These are phyloP conservation scores for Sterrhoptilus dennistouni DNA, from an alignment of 2,113 vertebrate genomes.

Conservation along the genomic window DNA sequence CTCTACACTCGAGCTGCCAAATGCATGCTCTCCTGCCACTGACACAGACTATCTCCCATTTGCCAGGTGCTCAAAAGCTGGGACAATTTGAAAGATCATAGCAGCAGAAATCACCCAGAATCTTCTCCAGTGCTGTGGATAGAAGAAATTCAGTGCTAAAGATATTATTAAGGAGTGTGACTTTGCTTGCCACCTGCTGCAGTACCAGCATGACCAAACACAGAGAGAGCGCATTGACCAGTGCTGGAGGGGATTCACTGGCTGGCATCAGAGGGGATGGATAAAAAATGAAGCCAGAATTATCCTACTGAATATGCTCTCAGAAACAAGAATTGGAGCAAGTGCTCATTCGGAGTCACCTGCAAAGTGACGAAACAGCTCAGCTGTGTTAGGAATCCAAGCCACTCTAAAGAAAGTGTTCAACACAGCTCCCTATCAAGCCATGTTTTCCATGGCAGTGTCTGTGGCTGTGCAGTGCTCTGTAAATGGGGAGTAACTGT, in stretches of 20 bases:
- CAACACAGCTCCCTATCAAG: neutral
- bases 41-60: neutral
- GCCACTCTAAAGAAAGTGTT: neutral
- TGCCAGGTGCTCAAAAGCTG: neutral
- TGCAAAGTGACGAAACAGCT: neutral
- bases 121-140: neutral
- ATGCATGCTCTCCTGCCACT: neutral
- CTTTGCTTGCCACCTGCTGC: neutral
- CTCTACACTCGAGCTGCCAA: neutral
- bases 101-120: neutral
- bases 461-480: neutral
- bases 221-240: neutral
- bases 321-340: neutral
- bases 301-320: neutral
- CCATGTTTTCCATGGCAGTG: neutral
- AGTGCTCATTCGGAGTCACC: neutral
- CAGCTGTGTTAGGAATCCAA: accelerated
- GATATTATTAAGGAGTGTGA: accelerated
- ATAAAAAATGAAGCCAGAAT: neutral
- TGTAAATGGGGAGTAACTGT: neutral
- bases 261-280: neutral
- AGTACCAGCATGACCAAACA: neutral
- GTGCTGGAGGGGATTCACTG: neutral
- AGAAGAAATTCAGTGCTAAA: neutral
- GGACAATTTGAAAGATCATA: neutral